Evolutionary conservation across 1,140 invertebrate species (phyloP), one percentile per base, ranked within the genome.

Genomic region (Drosophila neocordata): DNA sequence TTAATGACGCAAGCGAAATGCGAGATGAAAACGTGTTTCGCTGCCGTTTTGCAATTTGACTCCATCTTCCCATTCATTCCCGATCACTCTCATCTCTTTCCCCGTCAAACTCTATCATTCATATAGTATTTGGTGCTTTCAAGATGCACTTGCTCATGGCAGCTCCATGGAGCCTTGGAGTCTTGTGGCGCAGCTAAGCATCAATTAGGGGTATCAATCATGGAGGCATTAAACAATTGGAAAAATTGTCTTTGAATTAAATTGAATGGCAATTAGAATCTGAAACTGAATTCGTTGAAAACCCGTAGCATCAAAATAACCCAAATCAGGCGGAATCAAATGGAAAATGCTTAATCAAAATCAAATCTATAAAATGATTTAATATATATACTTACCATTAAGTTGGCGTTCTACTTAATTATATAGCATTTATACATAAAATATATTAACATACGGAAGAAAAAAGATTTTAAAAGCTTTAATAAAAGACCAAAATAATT

Each of bases 1-100:
- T 88, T 88, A 88, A 88, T 88, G 83, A 88, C 83, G 83, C 83
- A 70, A 79, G 72, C 79, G 76, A 88, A 88, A 79, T 88, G 83
- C 73, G 63, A 88, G 85, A 74, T 88, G 68, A 61, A 88, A 88
- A 88, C 83, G 79, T 88, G 83, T 88, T 88, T 75, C 76, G 70
- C 75, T 70, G 34, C 70, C 65, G 69, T 59, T 71, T 57, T 59
- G 68, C 81, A 84, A 83, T 85, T 85, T 85, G 81, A 77, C 73
- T 73, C 56, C 27, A 13, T 18, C 37, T 9, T 31, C 27, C 27
- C 27, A 31, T 31, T 31, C 27, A 31, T 31, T 31, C 27, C 27
- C 27, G 3, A 31, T 31, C 69, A 34, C 68, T 34, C 44, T 34
- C 18, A 27, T 9, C 8, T 15, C 12, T 11, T 13, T 22, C 27